phyloP scores from a whole-genome alignment of 2,113 vertebrate genomes.

The Cochlearius cochlearius region DNA sequence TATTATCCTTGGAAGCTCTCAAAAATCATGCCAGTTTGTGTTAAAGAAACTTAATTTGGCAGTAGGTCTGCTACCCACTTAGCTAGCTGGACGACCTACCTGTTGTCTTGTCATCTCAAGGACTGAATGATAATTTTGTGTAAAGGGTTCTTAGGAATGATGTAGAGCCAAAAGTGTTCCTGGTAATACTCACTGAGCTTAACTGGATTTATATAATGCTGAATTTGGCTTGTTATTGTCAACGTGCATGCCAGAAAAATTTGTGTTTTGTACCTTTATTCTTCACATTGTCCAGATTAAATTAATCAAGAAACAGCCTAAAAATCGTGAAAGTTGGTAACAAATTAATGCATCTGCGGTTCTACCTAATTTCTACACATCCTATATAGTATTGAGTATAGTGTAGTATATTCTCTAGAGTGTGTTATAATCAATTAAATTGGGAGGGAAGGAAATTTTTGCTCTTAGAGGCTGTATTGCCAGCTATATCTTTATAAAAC shows the following conservation, averaged over 20 bases:
- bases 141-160: background rate
- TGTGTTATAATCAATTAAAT: background rate
- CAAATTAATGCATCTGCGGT: background rate
- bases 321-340: background rate
- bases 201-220: background rate
- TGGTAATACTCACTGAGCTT: background rate
- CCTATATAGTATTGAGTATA: background rate
- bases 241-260: background rate
- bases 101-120: background rate
- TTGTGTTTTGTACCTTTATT: background rate
- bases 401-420: background rate
- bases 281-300: background rate
- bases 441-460: background rate
- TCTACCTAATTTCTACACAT: background rate
- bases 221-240: background rate
- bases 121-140: background rate
- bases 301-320: background rate
- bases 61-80: background rate
- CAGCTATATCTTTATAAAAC: background rate
- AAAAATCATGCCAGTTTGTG: background rate
- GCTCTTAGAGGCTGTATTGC: background rate
- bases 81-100: background rate
- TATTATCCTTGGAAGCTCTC: background rate
- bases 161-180: background rate
- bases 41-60: background rate